Percentiles rank a stretch among this genome's conserved stretches.
These are phyloP conservation scores for Syngnathoides biaculeatus DNA, from an alignment of 2,113 vertebrate genomes.

Conservation along the genomic window DNA sequence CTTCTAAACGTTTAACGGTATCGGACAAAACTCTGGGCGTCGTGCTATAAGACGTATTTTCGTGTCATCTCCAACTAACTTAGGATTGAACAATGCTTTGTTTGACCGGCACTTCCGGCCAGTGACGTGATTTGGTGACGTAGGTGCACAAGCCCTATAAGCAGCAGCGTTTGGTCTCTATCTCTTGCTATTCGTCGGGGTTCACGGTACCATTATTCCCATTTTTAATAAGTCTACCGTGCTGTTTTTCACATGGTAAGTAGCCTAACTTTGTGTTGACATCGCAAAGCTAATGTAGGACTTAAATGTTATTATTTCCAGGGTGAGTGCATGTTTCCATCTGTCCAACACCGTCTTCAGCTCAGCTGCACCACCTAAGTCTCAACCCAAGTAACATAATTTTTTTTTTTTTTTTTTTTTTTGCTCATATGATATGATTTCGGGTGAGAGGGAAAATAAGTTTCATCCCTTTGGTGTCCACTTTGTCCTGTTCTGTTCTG, in stretches of 20 bases:
- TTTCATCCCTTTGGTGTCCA: constrained; percentile 3
- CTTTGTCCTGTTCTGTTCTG: not conserved
- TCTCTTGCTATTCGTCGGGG: not conserved
- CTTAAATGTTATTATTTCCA: constrained; percentile 9
- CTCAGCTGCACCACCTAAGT: constrained; percentile 5
- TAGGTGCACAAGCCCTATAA: too few relatives aligned
- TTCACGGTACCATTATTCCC: not conserved
- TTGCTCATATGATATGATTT: not conserved
- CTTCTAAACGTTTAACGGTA: too few relatives aligned
- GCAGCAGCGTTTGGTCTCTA: too few relatives aligned
- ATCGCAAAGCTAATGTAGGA: not conserved
- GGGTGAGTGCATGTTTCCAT: constrained; percentile 23
- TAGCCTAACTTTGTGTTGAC: not conserved
- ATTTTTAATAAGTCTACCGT: not conserved
- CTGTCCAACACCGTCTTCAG: constrained; percentile 5
- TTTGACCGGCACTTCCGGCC: too few relatives aligned
- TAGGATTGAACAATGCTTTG: too few relatives aligned
- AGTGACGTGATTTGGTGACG: too few relatives aligned
- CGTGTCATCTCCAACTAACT: too few relatives aligned
- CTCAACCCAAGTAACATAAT: constrained; percentile 27
- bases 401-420: too few relatives aligned
- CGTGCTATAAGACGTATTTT: too few relatives aligned
- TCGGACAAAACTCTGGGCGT: too few relatives aligned
- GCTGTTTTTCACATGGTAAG: not conserved
- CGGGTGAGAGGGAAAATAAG: not conserved